Base-by-base conservation (phyloP, 2,113 vertebrate genomes). In the Melanerpes aurifrons region DNA sequence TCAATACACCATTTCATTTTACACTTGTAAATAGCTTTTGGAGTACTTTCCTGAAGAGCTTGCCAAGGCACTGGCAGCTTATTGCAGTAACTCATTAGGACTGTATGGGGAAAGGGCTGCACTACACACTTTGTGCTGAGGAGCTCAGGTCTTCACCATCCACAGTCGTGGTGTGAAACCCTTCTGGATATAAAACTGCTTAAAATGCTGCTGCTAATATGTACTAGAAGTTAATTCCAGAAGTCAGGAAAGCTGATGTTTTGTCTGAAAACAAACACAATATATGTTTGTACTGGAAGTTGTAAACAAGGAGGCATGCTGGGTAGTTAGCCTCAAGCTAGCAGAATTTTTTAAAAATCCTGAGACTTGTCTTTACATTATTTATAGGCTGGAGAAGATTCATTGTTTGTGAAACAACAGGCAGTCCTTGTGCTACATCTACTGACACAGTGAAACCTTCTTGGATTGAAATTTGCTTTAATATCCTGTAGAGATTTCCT, bases 271-370 rank as follows among this genome's bases (percentile, higher is more conserved):
- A 88, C 77, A 94, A 95, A 92, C 78, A 89, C 45, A 84, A 84
- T 70, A 15, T 53, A 58, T 57, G 56, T 95, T 96, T 94, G 95
- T 90, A 92, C 31, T 96, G 91, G 77, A 62, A 80, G 92, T 80
- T 96, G 87, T 97, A 97, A 97, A 96, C 97, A 97, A 95, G 96
- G 86, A 97, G 68, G 21, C 89, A 93, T 91, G 85, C 96, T 93
- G 96, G 66, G 96, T 62, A 95, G 92, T 87, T 86, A 92, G 95
- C 96, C 95, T 91, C 57, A 48, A 97, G 95, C 94, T 91, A 94
- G 37, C 28, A 56, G 85, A 96, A 96, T 95, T 91, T 96, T 89
- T 90, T 1, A 58, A 91, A 96, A 92, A 85, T 87, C 54, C 87
- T 37, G 82, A 97, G 92, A 82, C 29, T 84, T 87, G 37, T 57